Evolutionary conservation across 2,888 invertebrate species (phyloP), one percentile per base, ranked within the genome.

Genomic region (Nemoura dubitans): DNA sequence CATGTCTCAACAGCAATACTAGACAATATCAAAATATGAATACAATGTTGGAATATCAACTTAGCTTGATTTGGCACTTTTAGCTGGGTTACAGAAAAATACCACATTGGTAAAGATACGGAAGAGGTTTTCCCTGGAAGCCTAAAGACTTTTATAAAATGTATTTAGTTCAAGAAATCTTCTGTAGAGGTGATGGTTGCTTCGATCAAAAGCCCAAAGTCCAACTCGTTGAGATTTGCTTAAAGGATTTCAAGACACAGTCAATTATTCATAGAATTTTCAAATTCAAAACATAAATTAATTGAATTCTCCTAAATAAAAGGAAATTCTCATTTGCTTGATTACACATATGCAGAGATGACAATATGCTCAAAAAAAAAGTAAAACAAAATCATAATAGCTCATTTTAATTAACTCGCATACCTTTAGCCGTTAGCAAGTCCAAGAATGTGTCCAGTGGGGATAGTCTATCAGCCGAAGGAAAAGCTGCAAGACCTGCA

Each of bases 391-490:
- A 86, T 36, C 16, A 10, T 21, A 42, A 16, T n/a, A 86, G 76
- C 16, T 86, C 26, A 85, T 78, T 10, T 36, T 36, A 36, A 6
- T 28, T 76, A 29, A 10, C 87, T 36, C 36, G 10, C 59, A 86
- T 90, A 92, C 93, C 93, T 92, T 97, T 97, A 7, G 97, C 97
- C 0, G 97, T 97, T 78, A 97, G 92, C 87, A 97, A 92, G 91
- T 97, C 96, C 87, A 97, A 92, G 91, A 97, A 97, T 5, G 97
- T 97, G 90, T 97, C 97, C 88, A 97, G 92, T 0, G 97, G 96
- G 6, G 97, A 96, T 25, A 94, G 92, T 86, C 94, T 94, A 90
- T 96, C 96, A 42, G 94, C 94, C 0, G 95, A 94, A 7, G 95
- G 95, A 89, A 95, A 94, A 14, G 96, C 95, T 26, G 95, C 95